These are phyloP conservation scores for Chaunax sp. DNA, from an alignment of 2,797 vertebrate species.

Conservation along the genomic window DNA sequence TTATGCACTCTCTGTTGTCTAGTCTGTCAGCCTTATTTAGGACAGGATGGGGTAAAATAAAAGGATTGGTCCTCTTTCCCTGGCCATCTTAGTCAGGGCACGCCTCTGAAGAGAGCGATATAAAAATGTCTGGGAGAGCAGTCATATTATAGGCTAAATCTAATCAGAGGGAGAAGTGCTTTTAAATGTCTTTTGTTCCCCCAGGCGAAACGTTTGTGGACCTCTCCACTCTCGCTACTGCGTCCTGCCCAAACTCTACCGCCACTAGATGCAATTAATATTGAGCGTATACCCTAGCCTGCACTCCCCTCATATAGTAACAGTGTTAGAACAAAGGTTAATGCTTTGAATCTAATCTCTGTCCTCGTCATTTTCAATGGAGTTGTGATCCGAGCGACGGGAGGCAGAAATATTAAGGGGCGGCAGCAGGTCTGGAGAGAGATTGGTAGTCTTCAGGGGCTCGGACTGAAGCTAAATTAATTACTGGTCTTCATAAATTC, in stretches of 20 bases:
- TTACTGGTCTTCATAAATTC: conserved; percentile 93
- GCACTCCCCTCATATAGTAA: conserved; percentile 86
- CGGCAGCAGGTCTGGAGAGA: conserved; percentile 44
- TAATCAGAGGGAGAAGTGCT: conserved; percentile 83
- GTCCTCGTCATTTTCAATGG: conserved; percentile 86
- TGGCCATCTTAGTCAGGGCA: conserved; percentile 39
- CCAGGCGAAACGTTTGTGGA: conserved; percentile 70
- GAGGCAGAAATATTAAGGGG: conserved; percentile 34
- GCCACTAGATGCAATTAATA: conserved; percentile 89
- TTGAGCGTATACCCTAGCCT: conserved; percentile 78
- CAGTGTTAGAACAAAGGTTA: conserved; percentile 92
- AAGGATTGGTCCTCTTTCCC: conserved; percentile 42
- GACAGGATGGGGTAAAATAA: conserved; percentile 47
- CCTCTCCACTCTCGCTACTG: conserved; percentile 50
- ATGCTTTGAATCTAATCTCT: conserved; percentile 91
- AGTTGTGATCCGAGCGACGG: conserved; percentile 66
- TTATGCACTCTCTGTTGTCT: conserved; percentile 47
- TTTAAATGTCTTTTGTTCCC: conserved; percentile 84
- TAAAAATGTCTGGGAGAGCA: conserved; percentile 58
- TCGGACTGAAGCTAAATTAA: conserved; percentile 89
- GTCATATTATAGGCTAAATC: conserved; percentile 78
- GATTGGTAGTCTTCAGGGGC: conserved; percentile 73
- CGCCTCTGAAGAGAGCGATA: conserved; percentile 60
- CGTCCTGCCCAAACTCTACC: conserved; percentile 64
- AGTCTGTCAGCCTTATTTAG: conserved; percentile 48